Base-by-base conservation (phyloP, 2,888 invertebrate species). In the Idaea dimidiata region DNA sequence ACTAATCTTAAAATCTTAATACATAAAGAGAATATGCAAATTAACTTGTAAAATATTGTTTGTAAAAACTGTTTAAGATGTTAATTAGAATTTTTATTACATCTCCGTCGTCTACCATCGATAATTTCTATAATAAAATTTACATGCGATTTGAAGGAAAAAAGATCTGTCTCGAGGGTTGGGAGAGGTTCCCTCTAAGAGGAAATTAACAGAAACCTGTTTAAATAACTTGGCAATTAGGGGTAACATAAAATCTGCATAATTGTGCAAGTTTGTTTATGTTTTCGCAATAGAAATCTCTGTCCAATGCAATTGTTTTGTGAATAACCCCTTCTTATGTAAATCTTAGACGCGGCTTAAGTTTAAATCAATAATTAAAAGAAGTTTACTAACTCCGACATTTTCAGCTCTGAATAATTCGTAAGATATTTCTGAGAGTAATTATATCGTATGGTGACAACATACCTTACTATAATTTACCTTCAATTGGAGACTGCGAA, bases 161-260 rank as follows among this genome's bases (percentile, higher is more conserved):
- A 80, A 77, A 81, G 83, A 83, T 79, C 80, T 81, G 75, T 68
- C 69, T 32, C 54, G 61, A 67, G 71, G 76, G 77, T 69, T 72
- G 76, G 5, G 10, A 43, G 43, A 43, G 43, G 2, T 43, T 43
- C 73, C 70, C 79, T 79, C 74, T 76, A 75, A 76, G 78, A 77
- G 81, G 81, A 81, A 84, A 86, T 87, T 89, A 88, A 87, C 86
- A 81, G 80, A 86, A 89, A 89, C 87, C 89, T 90, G 89, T 89
- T 89, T 89, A 91, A 91, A 91, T 91, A 90, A 91, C 88, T 89
- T 88, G 84, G 91, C 89, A 91, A 91, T 91, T 91, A 91, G 89
- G 90, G 90, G 88, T 85, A 84, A 89, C 89, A 91, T 91, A 85
- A 91, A 91, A 91, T 91, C 83, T 85, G 79, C 91, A 91, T 91